These are phyloP conservation scores for Steinernema scapterisci DNA, from an alignment of 2,888 invertebrate genomes.

Conservation along the genomic window DNA sequence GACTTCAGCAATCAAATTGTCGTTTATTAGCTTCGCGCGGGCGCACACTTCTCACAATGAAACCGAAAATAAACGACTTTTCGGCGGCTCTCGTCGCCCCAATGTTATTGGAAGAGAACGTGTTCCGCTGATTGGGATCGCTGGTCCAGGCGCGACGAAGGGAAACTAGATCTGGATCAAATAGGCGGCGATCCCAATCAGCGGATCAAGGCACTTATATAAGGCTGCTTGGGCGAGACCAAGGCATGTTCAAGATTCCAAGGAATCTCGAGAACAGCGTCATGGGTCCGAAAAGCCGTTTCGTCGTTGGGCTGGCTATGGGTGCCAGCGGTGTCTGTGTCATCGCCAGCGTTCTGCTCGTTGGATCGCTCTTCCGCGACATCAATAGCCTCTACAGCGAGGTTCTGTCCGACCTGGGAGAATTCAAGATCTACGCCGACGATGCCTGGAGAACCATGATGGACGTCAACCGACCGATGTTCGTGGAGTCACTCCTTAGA, in stretches of 20 bases:
- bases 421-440: conserved; percentile 45
- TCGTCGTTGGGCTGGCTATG: conserved; percentile 39
- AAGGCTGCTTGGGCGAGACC: not conserved
- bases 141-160: not conserved
- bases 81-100: not conserved
- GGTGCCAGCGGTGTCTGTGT: conserved; percentile 43
- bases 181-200: conserved; percentile 2
- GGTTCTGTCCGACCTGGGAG: conserved; percentile 45
- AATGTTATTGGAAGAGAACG: not conserved
- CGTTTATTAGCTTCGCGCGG: no score
- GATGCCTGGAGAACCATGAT: conserved; percentile 43
- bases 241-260: not conserved
- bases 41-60: no score
- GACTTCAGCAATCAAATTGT: no score
- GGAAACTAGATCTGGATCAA: not conserved
- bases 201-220: conserved; percentile 10
- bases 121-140: not conserved
- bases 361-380: conserved; percentile 48
- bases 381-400: conserved; percentile 49
- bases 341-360: conserved; percentile 42
- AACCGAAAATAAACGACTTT: not conserved
- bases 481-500: not conserved
- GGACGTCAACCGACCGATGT: conserved; percentile 33
- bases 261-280: no score
- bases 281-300: conserved; percentile 24